Conservation (phyloP, 2,797 vertebrate species). For the Sebastiscus tertius region DNA sequence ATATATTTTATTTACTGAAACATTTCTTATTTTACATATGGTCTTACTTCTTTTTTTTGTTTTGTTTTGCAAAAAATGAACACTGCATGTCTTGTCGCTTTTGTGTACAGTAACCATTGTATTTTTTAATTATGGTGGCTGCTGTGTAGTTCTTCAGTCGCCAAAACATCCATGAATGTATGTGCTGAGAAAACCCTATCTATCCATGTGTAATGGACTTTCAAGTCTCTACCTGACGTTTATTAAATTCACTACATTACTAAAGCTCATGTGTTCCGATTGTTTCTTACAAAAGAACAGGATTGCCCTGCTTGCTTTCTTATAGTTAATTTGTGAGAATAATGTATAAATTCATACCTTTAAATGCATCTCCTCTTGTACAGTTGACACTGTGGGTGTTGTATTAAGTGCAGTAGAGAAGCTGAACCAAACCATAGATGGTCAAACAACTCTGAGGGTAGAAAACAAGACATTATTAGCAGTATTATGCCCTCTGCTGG, state of each 20-base stretch:
- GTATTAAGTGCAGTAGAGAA: slow-evolving; percentile 32
- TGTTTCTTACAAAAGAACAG: not conserved
- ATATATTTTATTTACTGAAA: slow-evolving; percentile 83
- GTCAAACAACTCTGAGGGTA: slow-evolving; percentile 53
- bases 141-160: slow-evolving; percentile 56
- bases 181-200: slow-evolving; percentile 54
- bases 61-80: slow-evolving; percentile 50
- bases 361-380: not conserved
- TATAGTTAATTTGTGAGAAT: not conserved
- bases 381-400: slow-evolving; percentile 25
- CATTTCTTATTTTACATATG: slow-evolving; percentile 80
- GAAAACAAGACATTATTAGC: slow-evolving; percentile 36
- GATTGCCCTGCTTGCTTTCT: not conserved
- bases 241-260: slow-evolving; percentile 81
- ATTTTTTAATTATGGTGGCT: slow-evolving; percentile 54
- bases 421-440: slow-evolving; percentile 70
- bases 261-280: slow-evolving; percentile 27
- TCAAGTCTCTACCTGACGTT: slow-evolving; percentile 62
- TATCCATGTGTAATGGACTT: slow-evolving; percentile 67
- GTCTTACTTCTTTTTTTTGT: slow-evolving; percentile 58
- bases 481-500: slow-evolving; percentile 66
- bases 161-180: slow-evolving; percentile 66
- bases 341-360: not conserved
- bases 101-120: slow-evolving; percentile 68
- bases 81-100: slow-evolving; percentile 69